These are phyloP conservation scores for Ectemnius lituratus DNA, from an alignment of 2,888 invertebrate genomes.

Conservation along the genomic window DNA sequence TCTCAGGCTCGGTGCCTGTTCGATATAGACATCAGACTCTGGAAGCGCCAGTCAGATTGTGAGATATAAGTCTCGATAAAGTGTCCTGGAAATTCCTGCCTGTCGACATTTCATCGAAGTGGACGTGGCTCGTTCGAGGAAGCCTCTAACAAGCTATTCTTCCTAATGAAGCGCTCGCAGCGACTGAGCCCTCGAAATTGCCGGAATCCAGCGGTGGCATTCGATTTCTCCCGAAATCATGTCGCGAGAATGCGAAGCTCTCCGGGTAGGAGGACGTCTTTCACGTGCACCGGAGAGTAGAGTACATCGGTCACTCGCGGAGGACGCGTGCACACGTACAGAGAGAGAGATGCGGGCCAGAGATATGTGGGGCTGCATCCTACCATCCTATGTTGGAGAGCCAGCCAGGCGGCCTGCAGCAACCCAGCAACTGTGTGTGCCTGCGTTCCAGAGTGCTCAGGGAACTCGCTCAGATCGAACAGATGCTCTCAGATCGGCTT, in stretches of 20 bases:
- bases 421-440: constrained; percentile 30
- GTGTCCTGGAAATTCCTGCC: constrained; percentile 11
- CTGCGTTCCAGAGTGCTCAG: constrained; percentile 49
- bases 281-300: constrained; percentile 32
- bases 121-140: neutral
- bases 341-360: neutral
- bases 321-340: constrained; percentile 28
- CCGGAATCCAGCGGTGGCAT: neutral
- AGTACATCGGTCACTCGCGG: constrained; percentile 20
- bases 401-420: constrained; percentile 29
- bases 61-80: constrained; percentile 4
- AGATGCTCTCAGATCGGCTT: constrained; percentile 40
- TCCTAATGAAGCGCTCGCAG: neutral
- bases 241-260: constrained; percentile 26
- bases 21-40: too few species aligned
- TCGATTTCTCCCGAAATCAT: constrained; percentile 10
- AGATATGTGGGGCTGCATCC: neutral
- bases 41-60: too few species aligned
- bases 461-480: constrained; percentile 51
- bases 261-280: neutral
- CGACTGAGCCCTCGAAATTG: neutral
- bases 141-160: constrained; percentile 3
- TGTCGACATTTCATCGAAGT: constrained; percentile 12
- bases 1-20: too few species aligned
- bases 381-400: constrained; percentile 19